Evolutionary conservation across 2,888 invertebrate species (phyloP), one percentile per base, ranked within the genome.

Genomic region (Apodemia hepburni): DNA sequence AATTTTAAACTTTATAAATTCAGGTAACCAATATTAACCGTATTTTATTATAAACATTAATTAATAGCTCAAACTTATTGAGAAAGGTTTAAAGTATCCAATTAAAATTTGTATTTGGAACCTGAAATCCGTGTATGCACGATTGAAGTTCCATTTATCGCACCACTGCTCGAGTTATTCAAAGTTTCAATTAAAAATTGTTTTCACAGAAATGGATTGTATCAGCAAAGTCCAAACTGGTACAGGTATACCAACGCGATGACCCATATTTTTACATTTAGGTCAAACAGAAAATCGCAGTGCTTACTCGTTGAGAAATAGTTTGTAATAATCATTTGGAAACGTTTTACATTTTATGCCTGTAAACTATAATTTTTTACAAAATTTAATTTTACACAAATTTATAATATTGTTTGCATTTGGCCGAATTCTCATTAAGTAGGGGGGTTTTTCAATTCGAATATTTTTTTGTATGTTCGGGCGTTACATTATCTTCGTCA

Each of bases 201-300:
- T 74, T 74, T 75, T 72, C 75, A 75, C 70, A 72, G 72, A 66
- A 69, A 66, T 64, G 73, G 74, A 78, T 71, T 75, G 77, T 80
- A 77, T 75, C 75, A 71, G 71, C 73, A 67, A 63, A 68, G 65
- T 66, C 65, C 64, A 65, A 61, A 64, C 63, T 27, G 47, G 29
- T 58, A 61, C 62, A 61, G 67, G 60, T 64, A 64, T 63, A 59
- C 64, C 67, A 75, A 69, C 67, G 65, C 82, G 73, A 72, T 83
- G 88, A 88, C 88, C 89, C 77, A 82, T 81, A 78, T 78, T 78
- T 74, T 66, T 71, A 74, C 74, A 89, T 87, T 76, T 87, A 75
- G 89, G 89, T 89, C 88, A 87, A 79, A 75, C 82, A 80, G 82
- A 77, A 80, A 79, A 80, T 71, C 74, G 57, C 45, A 58, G 38